phyloP scores from a whole-genome alignment of 2,888 invertebrate species.

The Chesias legatella region DNA sequence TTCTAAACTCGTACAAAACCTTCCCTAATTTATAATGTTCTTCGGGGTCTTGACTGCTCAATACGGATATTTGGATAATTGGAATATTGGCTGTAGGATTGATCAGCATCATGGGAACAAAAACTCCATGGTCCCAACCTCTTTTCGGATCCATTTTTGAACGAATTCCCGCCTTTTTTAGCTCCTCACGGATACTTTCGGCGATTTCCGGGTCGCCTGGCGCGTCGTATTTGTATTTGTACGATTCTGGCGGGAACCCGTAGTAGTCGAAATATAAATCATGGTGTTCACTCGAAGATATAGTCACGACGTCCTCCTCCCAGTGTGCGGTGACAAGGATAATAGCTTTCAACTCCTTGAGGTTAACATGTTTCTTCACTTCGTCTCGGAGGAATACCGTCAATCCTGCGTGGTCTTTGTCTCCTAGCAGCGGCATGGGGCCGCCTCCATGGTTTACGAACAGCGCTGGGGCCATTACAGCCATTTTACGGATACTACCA shows the following conservation, averaged over 20 bases:
- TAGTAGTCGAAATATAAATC: slow-evolving; percentile 71
- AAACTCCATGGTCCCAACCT: slow-evolving; percentile 77
- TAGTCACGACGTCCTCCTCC: slow-evolving; percentile 63
- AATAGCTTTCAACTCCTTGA: slow-evolving; percentile 63
- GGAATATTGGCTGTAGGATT: slow-evolving; percentile 66
- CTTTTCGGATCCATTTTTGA: slow-evolving; percentile 60
- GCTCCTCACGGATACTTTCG: slow-evolving; percentile 46
- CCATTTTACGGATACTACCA: slow-evolving; percentile 55
- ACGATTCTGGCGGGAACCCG: slow-evolving; percentile 69
- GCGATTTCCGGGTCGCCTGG: slow-evolving; percentile 64
- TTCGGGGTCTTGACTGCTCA: slow-evolving; percentile 57
- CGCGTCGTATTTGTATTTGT: slow-evolving; percentile 66
- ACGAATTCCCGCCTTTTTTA: slow-evolving; percentile 56
- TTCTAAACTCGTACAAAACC: slow-evolving; percentile 55
- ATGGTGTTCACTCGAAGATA: slow-evolving; percentile 66
- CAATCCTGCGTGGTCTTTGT: slow-evolving; percentile 60
- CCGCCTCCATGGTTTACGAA: slow-evolving; percentile 75
- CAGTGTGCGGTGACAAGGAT: slow-evolving; percentile 72
- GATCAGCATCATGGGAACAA: slow-evolving; percentile 73
- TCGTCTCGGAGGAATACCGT: slow-evolving; percentile 63
- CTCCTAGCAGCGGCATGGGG: slow-evolving; percentile 65
- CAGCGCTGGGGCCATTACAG: slow-evolving; percentile 61
- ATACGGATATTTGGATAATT: slow-evolving; percentile 65
- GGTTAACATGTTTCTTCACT: slow-evolving; percentile 59
- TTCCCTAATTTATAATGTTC: slow-evolving; percentile 63